Conservation (phyloP, 2,888 invertebrate genomes). For the Pollenia labialis region DNA sequence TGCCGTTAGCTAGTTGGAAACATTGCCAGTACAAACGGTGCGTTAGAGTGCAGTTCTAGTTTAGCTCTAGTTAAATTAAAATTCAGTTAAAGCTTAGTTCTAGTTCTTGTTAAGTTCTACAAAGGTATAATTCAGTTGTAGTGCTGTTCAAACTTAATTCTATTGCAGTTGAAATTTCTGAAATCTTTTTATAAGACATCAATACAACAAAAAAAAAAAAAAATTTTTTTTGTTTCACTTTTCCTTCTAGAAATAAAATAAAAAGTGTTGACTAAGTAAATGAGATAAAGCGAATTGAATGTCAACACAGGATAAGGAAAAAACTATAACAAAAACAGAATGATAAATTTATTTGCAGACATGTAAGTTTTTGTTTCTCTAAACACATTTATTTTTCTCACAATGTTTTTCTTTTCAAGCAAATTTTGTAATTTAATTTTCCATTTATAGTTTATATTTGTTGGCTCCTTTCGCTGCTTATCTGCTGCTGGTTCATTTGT, state of each 20-base stretch:
- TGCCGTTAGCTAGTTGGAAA: too few relatives aligned
- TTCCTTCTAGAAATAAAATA: background rate
- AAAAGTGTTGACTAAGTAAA: slow-evolving; percentile 31
- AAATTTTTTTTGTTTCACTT: background rate
- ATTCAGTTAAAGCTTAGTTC: slow-evolving; percentile 1
- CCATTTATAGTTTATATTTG: background rate
- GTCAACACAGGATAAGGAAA: slow-evolving; percentile 32
- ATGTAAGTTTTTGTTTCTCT: slow-evolving; percentile 5
- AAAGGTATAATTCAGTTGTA: background rate
- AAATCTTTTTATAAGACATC: background rate
- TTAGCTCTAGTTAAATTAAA: slow-evolving; percentile 6
- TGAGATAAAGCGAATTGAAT: slow-evolving; percentile 41
- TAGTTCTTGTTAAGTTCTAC: background rate
- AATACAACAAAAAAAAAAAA: background rate
- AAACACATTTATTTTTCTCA: background rate
- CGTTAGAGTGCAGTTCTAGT: background rate
- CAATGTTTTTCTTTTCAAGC: background rate
- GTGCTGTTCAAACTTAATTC: background rate
- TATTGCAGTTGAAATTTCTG: background rate
- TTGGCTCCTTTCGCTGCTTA: background rate
- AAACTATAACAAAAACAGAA: background rate
- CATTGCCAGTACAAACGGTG: too few relatives aligned
- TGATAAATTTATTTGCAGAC: slow-evolving; percentile 27
- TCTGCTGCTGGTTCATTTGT: background rate
- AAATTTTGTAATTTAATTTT: slow-evolving; percentile 13